Base-by-base conservation (phyloP, 2,797 vertebrate species). In the Hozukius guyotensis region DNA sequence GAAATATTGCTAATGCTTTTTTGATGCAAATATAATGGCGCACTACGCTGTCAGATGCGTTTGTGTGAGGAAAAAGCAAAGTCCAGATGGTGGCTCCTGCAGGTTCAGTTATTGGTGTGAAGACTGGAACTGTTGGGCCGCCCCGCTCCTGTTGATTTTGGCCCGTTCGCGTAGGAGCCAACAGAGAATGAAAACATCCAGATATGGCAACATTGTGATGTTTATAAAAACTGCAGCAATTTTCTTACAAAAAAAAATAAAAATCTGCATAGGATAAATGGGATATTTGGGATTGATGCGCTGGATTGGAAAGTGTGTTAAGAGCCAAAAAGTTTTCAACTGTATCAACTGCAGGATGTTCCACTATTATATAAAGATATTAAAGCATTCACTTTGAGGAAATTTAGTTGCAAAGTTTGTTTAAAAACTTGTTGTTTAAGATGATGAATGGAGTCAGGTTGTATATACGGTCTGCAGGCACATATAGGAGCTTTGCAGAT, bases 21-120 rank as follows among this genome's bases (percentile, higher is more conserved):
- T 75, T 66, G 73, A 95, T 94, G 89, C 94, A 95, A 96, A 95
- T 94, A 66, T 42, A 29, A 80, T 36, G 83, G 73, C 63, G 38
- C 60, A 10, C 69, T 56, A 49, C 6, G 14, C 65, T 1, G 55
- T 84, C 76, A 81, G 62, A 87, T 61, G 67, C 22, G 79, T 79
- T 77, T 83, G 79, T 76, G 80, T 72, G 72, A 80, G 82, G 80
- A 82, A 74, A 36, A 85, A 87, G 74, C 42, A 76, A 77, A 79
- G 79, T 65, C 82, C 87, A 93, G 85, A 88, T 89, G 91, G 92
- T 6, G 73, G 24, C 76, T 86, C 52, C 77, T n/a, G 49, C 2
- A 67, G 77, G 87, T 92, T 87, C 85, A 88, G 64, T 91, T 87
- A 87, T 63, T 91, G 87, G 76, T 82, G 86, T 75, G 78, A 81